Conservation (phyloP, 1,140 invertebrate species). For the Yoshiicerus persimilis region DNA sequence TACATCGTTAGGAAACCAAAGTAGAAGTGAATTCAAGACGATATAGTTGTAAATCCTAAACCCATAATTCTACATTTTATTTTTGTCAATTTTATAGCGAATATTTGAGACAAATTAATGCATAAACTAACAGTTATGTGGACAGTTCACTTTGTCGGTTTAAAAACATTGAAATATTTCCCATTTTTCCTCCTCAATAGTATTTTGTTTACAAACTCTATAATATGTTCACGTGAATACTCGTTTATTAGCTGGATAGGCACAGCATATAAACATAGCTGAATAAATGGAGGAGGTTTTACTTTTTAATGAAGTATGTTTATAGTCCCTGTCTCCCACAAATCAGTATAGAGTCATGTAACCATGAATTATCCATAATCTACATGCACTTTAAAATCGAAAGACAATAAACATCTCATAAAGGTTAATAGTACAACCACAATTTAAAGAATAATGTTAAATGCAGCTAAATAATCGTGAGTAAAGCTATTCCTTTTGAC, state of each 20-base stretch:
- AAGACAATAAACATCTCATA: background rate
- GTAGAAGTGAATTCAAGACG: too few relatives aligned
- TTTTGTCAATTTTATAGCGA: too few relatives aligned
- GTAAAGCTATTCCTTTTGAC: too few relatives aligned
- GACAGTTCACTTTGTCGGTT: background rate
- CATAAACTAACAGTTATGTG: too few relatives aligned
- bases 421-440: background rate
- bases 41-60: too few relatives aligned
- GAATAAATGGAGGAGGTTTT: background rate
- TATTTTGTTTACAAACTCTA: background rate
- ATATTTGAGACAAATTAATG: too few relatives aligned
- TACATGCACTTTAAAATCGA: background rate
- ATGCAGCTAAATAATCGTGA: too few relatives aligned
- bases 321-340: background rate
- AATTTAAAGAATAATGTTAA: background rate
- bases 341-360: background rate
- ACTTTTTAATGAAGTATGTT: background rate
- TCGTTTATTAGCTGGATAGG: background rate
- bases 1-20: too few relatives aligned
- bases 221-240: background rate
- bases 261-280: background rate
- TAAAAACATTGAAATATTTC: background rate
- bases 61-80: too few relatives aligned
- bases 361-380: background rate
- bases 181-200: background rate